Evolutionary conservation across 1,140 invertebrate genomes (phyloP).

Genomic region (Penaeus indicus): DNA sequence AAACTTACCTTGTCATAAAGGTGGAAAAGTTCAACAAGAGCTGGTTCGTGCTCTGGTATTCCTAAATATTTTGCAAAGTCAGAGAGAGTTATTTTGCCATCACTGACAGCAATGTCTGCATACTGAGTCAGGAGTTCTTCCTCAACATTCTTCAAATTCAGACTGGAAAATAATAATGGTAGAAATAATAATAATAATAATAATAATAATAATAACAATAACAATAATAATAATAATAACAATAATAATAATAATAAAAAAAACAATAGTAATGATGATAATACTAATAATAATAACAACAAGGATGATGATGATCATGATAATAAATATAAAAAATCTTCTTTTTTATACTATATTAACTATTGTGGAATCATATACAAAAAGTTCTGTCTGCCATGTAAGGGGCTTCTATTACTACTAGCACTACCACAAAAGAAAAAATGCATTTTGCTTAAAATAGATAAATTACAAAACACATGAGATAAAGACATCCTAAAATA

Average conservation of each 20-base stretch:
- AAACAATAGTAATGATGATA: no score
- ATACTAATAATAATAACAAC: no score
- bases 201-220: neutral
- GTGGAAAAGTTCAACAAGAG: constrained; percentile 77
- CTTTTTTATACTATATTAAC: neutral
- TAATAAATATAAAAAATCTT: neutral
- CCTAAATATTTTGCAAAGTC: constrained; percentile 78
- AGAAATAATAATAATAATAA: neutral
- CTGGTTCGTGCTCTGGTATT: constrained; percentile 74
- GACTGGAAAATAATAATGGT: constrained; percentile 61
- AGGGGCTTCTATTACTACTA: neutral
- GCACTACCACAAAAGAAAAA: neutral
- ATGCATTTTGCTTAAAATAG: neutral
- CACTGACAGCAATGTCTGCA: constrained; percentile 70
- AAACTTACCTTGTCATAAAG: constrained; percentile 78
- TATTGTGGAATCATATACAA: neutral
- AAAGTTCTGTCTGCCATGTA: neutral
- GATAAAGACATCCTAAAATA: neutral
- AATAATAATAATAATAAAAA: no score
- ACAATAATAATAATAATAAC: constrained; percentile 28
- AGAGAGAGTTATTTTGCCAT: constrained; percentile 73
- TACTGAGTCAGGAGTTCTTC: constrained; percentile 67
- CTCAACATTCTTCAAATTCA: constrained; percentile 68
- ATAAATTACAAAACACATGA: neutral
- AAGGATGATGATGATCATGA: no score